These are phyloP conservation scores for Cynocephalus volans DNA, from an alignment of 2,113 vertebrate species.

Conservation along the genomic window DNA sequence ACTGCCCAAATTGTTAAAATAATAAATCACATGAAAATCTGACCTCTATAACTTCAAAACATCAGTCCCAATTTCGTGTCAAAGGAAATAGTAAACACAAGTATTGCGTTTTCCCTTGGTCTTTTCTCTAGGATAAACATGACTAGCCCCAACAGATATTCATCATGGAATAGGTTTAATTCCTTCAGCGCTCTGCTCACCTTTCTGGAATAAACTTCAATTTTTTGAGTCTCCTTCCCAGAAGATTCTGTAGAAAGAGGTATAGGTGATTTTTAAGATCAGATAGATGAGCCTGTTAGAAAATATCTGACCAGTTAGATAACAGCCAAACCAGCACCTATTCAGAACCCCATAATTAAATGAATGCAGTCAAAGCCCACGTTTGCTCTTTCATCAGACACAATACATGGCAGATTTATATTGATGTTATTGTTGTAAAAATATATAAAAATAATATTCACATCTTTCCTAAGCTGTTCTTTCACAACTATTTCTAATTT, in stretches of 20 bases:
- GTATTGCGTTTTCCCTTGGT: background rate
- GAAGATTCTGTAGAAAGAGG: background rate
- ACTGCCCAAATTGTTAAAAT: background rate
- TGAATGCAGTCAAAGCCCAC: background rate
- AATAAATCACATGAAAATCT: background rate
- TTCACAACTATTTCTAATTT: background rate
- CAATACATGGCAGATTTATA: constrained; percentile 34
- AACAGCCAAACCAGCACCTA: background rate
- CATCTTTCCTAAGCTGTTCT: background rate
- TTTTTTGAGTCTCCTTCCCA: background rate
- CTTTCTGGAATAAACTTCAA: background rate
- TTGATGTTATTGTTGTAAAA: constrained; percentile 58
- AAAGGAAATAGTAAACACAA: background rate
- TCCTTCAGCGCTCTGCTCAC: background rate
- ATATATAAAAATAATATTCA: constrained; percentile 54
- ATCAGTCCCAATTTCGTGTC: background rate
- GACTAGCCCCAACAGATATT: background rate
- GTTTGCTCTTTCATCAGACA: constrained; percentile 21
- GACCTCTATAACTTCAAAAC: background rate
- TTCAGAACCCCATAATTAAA: background rate
- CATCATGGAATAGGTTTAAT: background rate
- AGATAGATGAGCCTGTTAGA: background rate
- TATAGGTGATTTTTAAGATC: constrained; percentile 4
- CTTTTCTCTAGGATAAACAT: background rate
- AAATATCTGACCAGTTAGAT: background rate